Percentiles rank a stretch among this genome's conserved stretches.
These are phyloP conservation scores for Dendrolimus houi DNA, from an alignment of 2,888 invertebrate genomes.

Conservation along the genomic window DNA sequence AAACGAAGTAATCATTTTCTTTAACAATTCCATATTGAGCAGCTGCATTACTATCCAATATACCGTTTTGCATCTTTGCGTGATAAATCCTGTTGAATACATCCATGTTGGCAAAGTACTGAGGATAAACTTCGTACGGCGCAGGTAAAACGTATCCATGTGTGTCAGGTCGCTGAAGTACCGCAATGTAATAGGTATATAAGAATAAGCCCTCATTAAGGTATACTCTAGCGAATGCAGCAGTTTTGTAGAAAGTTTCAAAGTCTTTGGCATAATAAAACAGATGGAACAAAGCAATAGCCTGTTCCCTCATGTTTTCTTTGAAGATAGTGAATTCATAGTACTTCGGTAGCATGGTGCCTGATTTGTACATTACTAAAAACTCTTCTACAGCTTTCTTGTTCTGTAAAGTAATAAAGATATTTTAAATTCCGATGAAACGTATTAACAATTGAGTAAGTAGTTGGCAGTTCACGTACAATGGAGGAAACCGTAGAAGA, in stretches of 20 bases:
- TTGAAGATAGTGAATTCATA: constrained; percentile 70
- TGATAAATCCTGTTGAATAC: constrained; percentile 60
- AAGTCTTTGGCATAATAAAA: constrained; percentile 78
- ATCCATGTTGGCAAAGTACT: constrained; percentile 78
- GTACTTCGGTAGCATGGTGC: constrained; percentile 63
- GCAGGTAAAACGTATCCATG: constrained; percentile 78
- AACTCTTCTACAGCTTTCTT: constrained; percentile 60
- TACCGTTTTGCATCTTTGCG: constrained; percentile 53
- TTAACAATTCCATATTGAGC: constrained; percentile 49
- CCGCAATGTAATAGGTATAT: constrained; percentile 77
- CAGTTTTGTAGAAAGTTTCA: constrained; percentile 76
- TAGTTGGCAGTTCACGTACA: no score
- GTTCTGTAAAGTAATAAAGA: constrained; percentile 36
- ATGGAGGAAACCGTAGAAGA: no score
- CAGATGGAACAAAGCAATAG: constrained; percentile 70
- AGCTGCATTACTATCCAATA: constrained; percentile 36
- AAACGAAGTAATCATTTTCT: constrained; percentile 56
- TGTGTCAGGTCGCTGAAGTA: constrained; percentile 76
- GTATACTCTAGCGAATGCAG: constrained; percentile 72
- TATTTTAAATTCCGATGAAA: not conserved
- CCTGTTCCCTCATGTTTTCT: constrained; percentile 60
- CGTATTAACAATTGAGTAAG: not conserved
- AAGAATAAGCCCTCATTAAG: constrained; percentile 79
- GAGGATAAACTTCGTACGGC: constrained; percentile 81
- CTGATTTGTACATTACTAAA: constrained; percentile 46